Percentiles rank a stretch among this genome's conserved stretches.
These are phyloP conservation scores for Enteromius viviparus DNA, from an alignment of 2,797 vertebrate genomes.

Conservation along the genomic window DNA sequence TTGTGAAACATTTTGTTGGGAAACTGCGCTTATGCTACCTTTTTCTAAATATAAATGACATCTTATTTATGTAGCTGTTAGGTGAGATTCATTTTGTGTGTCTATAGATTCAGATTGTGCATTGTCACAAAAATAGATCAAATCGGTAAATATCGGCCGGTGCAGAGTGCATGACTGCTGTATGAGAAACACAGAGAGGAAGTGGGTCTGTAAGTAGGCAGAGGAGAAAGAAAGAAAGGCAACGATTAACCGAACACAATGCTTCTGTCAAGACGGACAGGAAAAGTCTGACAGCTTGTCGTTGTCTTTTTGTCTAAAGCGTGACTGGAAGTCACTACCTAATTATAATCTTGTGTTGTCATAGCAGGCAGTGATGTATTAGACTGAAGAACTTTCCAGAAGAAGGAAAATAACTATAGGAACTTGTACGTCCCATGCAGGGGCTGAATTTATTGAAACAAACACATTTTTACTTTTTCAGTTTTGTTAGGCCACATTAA, in stretches of 20 bases:
- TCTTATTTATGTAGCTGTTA: background rate
- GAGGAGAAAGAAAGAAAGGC: conserved; percentile 45
- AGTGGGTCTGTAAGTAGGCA: conserved; percentile 51
- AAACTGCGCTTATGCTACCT: background rate
- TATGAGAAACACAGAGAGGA: conserved; percentile 40
- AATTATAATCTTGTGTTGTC: conserved; percentile 54
- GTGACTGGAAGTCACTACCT: conserved; percentile 48
- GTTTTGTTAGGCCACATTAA: background rate
- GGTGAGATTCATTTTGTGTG: background rate
- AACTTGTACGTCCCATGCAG: background rate
- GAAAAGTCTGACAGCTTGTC: conserved; percentile 56
- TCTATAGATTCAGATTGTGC: background rate
- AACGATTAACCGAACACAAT: conserved; percentile 55
- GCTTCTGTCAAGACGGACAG: conserved; percentile 56
- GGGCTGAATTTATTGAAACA: background rate
- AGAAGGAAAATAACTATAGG: conserved; percentile 6
- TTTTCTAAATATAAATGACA: background rate
- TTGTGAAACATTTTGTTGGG: background rate
- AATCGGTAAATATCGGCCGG: background rate
- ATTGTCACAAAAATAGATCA: background rate
- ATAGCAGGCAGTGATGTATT: conserved; percentile 43
- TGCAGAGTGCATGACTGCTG: conserved; percentile 53
- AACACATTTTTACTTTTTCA: background rate
- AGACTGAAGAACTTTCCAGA: conserved; percentile 40
- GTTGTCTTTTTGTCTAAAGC: conserved; percentile 52